Percentiles rank a stretch among this genome's conserved stretches.
Conservation (phyloP, 2,888 invertebrate species). For the Lithophane semibrunnea region DNA sequence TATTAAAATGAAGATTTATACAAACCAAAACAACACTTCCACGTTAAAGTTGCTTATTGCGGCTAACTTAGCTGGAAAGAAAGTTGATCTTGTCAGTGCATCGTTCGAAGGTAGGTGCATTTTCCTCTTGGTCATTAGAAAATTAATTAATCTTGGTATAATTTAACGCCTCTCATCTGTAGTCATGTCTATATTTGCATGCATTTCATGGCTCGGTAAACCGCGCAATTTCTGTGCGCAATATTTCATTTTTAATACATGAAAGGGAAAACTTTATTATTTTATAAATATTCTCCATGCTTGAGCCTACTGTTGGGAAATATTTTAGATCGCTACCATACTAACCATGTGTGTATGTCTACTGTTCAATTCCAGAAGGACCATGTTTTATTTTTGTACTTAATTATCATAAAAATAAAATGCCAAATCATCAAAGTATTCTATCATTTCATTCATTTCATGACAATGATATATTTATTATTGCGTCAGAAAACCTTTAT, state of each 20-base stretch:
- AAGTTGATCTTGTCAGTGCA: constrained; percentile 90
- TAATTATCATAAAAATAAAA: background rate
- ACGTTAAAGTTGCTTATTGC: constrained; percentile 94
- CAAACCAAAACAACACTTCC: constrained; percentile 94
- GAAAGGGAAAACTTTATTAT: background rate
- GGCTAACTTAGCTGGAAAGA: constrained; percentile 91
- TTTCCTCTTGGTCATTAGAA: constrained; percentile 39
- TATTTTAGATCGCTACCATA: background rate
- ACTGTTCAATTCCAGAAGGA: background rate
- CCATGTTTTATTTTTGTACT: background rate
- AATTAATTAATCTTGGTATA: constrained; percentile 4
- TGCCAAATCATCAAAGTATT: constrained; percentile 7
- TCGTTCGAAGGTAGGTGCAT: constrained; percentile 90
- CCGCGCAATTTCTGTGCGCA: background rate
- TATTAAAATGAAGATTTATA: constrained; percentile 92
- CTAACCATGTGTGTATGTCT: background rate
- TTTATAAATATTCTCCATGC: background rate
- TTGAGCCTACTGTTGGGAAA: background rate
- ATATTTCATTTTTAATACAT: background rate
- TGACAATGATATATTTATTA: constrained; percentile 7
- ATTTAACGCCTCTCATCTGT: background rate
- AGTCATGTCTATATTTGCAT: constrained; percentile 23
- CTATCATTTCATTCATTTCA: background rate
- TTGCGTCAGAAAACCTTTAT: constrained; percentile 40
- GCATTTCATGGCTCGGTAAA: background rate